These are phyloP conservation scores for Bombus pascuorum DNA, from an alignment of 1,140 invertebrate species.

Conservation along the genomic window DNA sequence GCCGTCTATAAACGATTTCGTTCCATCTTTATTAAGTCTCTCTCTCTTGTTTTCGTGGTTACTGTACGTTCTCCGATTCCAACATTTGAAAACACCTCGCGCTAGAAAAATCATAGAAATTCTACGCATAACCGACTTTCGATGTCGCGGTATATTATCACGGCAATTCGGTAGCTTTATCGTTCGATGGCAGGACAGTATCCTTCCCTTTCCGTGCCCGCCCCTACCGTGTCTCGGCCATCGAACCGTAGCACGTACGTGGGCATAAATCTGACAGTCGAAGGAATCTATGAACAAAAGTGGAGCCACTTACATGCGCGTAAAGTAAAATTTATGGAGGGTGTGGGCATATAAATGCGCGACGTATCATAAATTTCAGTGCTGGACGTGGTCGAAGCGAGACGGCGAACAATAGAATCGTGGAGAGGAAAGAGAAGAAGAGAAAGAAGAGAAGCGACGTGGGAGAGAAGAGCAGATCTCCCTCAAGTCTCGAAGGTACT, in stretches of 20 bases:
- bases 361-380: slow-evolving; percentile 75
- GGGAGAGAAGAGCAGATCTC: slow-evolving; percentile 23
- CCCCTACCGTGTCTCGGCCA: slow-evolving; percentile 32
- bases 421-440: slow-evolving; percentile 1
- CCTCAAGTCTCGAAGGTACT: slow-evolving; percentile 65
- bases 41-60: no score
- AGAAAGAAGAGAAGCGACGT: neutral
- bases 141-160: neutral
- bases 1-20: no score
- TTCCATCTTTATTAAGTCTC: no score
- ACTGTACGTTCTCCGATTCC: no score
- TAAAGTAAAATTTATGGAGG: slow-evolving; percentile 77
- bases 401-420: neutral
- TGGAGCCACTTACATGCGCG: slow-evolving; percentile 77
- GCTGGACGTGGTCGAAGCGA: slow-evolving; percentile 33
- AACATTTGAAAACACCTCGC: no score
- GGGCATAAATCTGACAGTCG: slow-evolving; percentile 76
- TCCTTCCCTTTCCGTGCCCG: slow-evolving; percentile 6
- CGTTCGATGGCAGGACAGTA: neutral
- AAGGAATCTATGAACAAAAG: slow-evolving; percentile 80
- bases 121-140: no score
- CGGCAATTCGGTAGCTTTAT: neutral
- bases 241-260: slow-evolving; percentile 60
- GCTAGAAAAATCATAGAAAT: no score
- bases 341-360: slow-evolving; percentile 75